Percentiles rank a stretch among this genome's conserved stretches.
phyloP scores from a whole-genome alignment of 2,888 invertebrate species.

The Meloe dianella region DNA sequence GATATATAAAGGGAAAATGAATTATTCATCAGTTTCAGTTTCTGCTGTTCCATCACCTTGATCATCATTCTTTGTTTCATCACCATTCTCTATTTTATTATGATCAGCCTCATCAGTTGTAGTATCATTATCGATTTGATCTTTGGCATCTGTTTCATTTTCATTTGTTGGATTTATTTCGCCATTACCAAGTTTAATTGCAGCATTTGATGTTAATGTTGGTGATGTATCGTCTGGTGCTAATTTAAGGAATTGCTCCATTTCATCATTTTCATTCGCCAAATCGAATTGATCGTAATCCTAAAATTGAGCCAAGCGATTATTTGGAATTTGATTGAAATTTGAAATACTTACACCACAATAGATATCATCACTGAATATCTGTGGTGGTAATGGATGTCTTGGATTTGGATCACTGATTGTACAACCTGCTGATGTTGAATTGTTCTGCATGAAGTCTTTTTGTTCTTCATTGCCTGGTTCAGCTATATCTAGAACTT shows the following conservation, averaged over 20 bases:
- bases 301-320: no score
- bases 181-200: conserved; percentile 55
- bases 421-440: conserved; percentile 76
- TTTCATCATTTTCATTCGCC: conserved; percentile 87
- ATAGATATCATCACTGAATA: conserved; percentile 91
- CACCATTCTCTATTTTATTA: conserved; percentile 30
- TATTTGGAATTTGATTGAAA: no score
- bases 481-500: conserved; percentile 92
- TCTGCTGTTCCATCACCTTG: conserved; percentile 39
- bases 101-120: conserved; percentile 31
- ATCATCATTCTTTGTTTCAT: conserved; percentile 36
- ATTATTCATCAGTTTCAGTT: conserved; percentile 37
- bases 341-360: conserved; percentile 77
- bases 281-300: conserved; percentile 93
- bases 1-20: no score
- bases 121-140: conserved; percentile 32
- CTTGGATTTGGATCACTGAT: conserved; percentile 75
- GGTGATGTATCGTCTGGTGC: conserved; percentile 65
- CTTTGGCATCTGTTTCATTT: conserved; percentile 45
- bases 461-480: conserved; percentile 88
- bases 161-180: conserved; percentile 46
- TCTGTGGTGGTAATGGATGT: conserved; percentile 89
- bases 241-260: conserved; percentile 86
- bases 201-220: conserved; percentile 59
- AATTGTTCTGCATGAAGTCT: conserved; percentile 90